Evolutionary conservation across 92 coral and sea anemone species (phyloP).

Genomic region (Epizoanthus scotinus): DNA sequence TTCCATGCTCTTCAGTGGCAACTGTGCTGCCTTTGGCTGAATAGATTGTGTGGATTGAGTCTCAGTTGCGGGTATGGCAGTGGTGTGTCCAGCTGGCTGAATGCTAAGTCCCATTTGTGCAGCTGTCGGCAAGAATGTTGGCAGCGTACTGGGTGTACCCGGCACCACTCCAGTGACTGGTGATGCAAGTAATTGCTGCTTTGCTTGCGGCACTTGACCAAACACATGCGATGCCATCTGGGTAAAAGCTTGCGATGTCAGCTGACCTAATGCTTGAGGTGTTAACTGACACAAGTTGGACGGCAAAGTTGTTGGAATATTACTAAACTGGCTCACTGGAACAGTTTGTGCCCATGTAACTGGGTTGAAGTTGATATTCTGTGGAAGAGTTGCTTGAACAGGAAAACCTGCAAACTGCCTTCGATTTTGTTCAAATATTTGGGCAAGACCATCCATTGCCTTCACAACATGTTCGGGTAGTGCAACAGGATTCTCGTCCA

Average conservation of each 20-base stretch:
- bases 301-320: conserved; percentile 15
- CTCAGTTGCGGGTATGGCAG: conserved; percentile 32
- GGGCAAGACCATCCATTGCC: conserved; percentile 36
- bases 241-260: conserved; percentile 20
- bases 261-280: conserved; percentile 9
- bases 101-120: conserved; percentile 16
- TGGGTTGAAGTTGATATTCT: conserved; percentile 19
- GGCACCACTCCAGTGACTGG: not conserved
- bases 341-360: conserved; percentile 38
- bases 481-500: conserved; percentile 1
- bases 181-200: conserved; percentile 14
- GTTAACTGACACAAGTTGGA: conserved; percentile 16
- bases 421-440: conserved; percentile 34
- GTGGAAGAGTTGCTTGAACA: conserved; percentile 27
- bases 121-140: conserved; percentile 1
- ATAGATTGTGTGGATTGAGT: conserved; percentile 21
- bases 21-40: conserved; percentile 57
- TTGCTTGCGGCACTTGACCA: conserved; percentile 36
- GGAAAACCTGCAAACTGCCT: conserved; percentile 37
- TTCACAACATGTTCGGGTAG: conserved; percentile 21
- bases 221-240: conserved; percentile 36
- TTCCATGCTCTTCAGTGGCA: conserved; percentile 87
- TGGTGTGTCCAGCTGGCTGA: conserved; percentile 13
- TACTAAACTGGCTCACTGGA: conserved; percentile 34
- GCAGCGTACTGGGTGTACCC: not conserved